phyloP scores from a whole-genome alignment of 2,888 invertebrate species.

The Andrena marginata region DNA sequence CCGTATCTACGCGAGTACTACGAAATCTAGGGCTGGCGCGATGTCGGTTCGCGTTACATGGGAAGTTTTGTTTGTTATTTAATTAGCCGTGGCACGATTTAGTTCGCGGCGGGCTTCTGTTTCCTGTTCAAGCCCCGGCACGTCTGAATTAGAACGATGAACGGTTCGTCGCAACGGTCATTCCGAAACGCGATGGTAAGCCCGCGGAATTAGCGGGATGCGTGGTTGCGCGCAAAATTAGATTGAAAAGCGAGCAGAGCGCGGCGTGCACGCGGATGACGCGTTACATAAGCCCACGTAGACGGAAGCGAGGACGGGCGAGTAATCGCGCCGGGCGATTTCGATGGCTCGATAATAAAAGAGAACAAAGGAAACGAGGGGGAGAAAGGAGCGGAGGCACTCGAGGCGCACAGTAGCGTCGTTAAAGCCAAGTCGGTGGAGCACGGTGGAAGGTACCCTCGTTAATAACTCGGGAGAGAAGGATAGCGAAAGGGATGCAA shows the following conservation, averaged over 20 bases:
- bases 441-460: conserved; percentile 40
- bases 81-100: neutral
- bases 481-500: neutral
- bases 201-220: conserved; percentile 49
- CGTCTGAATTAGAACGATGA: neutral
- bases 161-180: neutral
- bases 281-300: conserved; percentile 54
- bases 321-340: conserved; percentile 60
- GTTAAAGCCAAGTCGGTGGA: conserved; percentile 43
- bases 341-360: conserved; percentile 61
- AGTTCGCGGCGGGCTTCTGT: neutral
- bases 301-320: conserved; percentile 48
- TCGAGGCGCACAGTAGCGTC: conserved; percentile 54
- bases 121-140: neutral
- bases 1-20: too few relatives aligned
- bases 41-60: too few relatives aligned
- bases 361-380: conserved; percentile 52
- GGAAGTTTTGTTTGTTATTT: too few relatives aligned
- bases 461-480: conserved; percentile 42
- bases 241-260: conserved; percentile 54
- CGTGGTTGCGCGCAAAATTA: conserved; percentile 53
- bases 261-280: conserved; percentile 52
- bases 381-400: conserved; percentile 34
- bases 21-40: too few relatives aligned
- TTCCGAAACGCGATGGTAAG: neutral